Base-by-base conservation (phyloP, 2,888 invertebrate species). In the Caenorhabditis wallacei region DNA sequence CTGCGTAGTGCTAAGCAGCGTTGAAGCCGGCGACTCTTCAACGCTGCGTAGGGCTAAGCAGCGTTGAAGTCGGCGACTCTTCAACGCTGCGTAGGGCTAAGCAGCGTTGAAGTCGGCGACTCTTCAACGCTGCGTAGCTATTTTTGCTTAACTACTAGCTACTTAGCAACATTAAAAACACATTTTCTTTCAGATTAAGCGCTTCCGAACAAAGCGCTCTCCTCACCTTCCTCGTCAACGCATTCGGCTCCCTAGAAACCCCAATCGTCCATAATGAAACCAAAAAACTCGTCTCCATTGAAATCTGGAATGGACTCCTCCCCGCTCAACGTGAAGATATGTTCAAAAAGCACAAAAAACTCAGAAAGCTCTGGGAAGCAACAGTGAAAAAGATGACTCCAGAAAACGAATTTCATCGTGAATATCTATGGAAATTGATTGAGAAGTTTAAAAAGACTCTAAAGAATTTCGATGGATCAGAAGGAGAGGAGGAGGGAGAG, bases 191-290 rank as follows among this genome's bases (percentile, higher is more conserved):
- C 18, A 48, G 66, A 66, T 18, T 66, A 18, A 22, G 35, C 66
- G 30, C 66, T 18, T 90, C 92, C 40, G 98, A 98, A 92, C 96
- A 97, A 92, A 97, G 96, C 0, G 95, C 95, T 0, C 92, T 98
- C 61, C 94, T 99, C 16, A 94, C 97, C 48, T 98, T 99, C 92
- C 94, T 99, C 1, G 97, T 97, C 93, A 97, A 98, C 92, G 96
- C 97, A 92, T 98, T 98, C 91, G 97, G 97, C 91, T 97, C 97
- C 89, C 95, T 99, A 95, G 98, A 99, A 93, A 95, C 97, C 70
- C 95, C 95, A 89, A 93, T 99, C 54, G 96, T 99, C 76, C 94
- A 98, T 51, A 96, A 96, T 89, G 96, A 97, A 93, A 96, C 96
- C 11, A 96, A 96, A 92, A 94, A 95, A 78, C 94, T 98, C 5